A percentile compares a stretch with the other conserved stretches of the same genome.
Evolutionary conservation across 2,797 vertebrate species (phyloP).

Genomic region (Micrastur ruficollis): DNA sequence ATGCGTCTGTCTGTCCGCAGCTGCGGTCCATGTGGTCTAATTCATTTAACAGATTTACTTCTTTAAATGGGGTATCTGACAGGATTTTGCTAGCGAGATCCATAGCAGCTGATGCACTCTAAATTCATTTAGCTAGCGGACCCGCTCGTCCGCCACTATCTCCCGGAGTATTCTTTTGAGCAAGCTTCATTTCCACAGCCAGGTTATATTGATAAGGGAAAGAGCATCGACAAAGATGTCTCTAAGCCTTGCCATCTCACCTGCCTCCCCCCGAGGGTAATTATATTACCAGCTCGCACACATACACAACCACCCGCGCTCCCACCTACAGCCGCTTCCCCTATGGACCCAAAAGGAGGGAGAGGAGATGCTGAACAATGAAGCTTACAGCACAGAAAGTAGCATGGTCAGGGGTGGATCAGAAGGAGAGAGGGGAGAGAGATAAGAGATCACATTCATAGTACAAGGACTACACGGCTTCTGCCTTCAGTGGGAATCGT

Average conservation of each 20-base stretch:
- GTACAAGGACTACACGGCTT: constrained; percentile 16
- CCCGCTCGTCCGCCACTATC: neutral
- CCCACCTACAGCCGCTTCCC: neutral
- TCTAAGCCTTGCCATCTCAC: constrained; percentile 31
- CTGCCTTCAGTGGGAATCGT: constrained; percentile 63
- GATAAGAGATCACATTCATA: neutral
- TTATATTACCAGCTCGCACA: neutral
- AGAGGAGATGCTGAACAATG: neutral
- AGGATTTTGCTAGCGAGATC: constrained; percentile 26
- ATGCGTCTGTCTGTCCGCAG: neutral
- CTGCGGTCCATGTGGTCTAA: constrained; percentile 20
- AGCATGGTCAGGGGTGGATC: neutral
- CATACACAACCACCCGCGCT: neutral
- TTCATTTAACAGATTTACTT: constrained; percentile 54
- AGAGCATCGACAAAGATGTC: neutral
- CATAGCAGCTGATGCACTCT: neutral
- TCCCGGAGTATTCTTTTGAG: neutral
- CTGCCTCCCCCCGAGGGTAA: neutral
- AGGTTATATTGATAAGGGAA: constrained; percentile 23
- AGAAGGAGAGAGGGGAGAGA: neutral
- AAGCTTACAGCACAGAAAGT: constrained; percentile 7
- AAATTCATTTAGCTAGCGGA: constrained; percentile 29
- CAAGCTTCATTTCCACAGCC: constrained; percentile 57
- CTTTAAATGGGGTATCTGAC: constrained; percentile 35
- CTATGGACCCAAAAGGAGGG: neutral